Conservation (phyloP, 2,888 invertebrate genomes). For the Fragum sueziense region DNA sequence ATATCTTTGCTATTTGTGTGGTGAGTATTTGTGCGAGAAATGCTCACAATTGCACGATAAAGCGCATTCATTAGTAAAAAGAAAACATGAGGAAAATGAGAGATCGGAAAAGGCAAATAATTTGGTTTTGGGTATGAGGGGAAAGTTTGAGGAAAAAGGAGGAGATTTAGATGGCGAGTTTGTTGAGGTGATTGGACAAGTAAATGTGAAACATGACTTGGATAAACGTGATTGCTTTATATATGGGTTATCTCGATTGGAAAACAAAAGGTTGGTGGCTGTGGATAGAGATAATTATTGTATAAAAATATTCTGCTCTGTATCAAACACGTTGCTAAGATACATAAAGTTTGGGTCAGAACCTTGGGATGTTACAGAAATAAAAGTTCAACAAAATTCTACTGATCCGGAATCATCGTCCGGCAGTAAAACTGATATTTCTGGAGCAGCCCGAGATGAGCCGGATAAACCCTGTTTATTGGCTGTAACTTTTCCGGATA, state of each 20-base stretch:
- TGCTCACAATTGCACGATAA: neutral
- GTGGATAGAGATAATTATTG: neutral
- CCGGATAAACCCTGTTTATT: slow-evolving; percentile 4
- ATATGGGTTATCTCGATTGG: neutral
- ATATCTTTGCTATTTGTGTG: neutral
- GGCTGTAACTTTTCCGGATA: neutral
- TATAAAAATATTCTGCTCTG: slow-evolving; percentile 1
- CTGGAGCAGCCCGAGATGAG: neutral
- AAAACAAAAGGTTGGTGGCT: neutral
- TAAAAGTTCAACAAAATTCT: neutral
- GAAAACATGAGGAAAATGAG: neutral
- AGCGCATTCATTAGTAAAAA: neutral
- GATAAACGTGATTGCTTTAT: neutral
- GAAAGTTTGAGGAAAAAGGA: neutral
- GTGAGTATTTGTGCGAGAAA: neutral
- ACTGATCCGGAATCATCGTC: slow-evolving; percentile 2
- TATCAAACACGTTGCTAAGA: neutral
- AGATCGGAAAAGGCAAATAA: neutral
- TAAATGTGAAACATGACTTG: neutral
- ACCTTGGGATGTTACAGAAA: slow-evolving; percentile 21
- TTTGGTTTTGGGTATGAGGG: neutral
- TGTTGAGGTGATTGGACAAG: neutral
- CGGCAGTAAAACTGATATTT: slow-evolving; percentile 7
- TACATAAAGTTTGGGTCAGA: neutral
- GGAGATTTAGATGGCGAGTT: neutral